Evolutionary conservation across 2,797 vertebrate genomes (phyloP), one percentile per base, ranked within the genome.

Genomic region (Monodelphis domestica): DNA sequence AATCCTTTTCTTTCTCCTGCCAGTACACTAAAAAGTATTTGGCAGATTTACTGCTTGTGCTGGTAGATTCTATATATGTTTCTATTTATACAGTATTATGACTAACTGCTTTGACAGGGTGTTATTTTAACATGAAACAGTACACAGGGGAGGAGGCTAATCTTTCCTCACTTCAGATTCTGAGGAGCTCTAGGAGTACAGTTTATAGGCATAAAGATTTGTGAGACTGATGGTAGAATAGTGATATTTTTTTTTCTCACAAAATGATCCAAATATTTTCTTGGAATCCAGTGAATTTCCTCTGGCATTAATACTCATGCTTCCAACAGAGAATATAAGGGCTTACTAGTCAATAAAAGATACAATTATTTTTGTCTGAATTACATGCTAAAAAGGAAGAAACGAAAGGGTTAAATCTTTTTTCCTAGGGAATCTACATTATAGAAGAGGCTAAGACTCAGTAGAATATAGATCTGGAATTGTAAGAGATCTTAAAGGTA

Each of bases 131-230:
- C 33, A 28, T 91, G 53, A 89, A 91, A 90, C 15, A 12, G 10
- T 10, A 91, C 3, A 45, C 26, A 30, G 70, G 92, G 59, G 84
- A 90, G 29, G 28, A 87, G 90, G 54, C 10, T 90, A 45, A 24
- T 12, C 51, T 10, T 54, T 89, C 57, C 93, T 95, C 30, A 78
- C n/a, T 94, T 92, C 59, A 52, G 90, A 92, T 53, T 95, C 21
- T 78, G 55, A 56, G 7, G 28, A 56, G 55, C 24, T 56, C 55
- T 56, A 29, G 55, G 28, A 56, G 7, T 10, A 56, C 29, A 28
- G 55, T 56, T 56, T 56, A 26, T 56, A 56, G 6, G 26, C 5
- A 29, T 29, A 56, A 28, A n/a, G 45, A 93, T 38, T 91, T 91
- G 54, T 55, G 84, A 91, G 84, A 94, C 17, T 91, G 90, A 89